Evolutionary conservation across 2,797 vertebrate genomes (phyloP), one percentile per base, ranked within the genome.

Genomic region (Numenius phaeopus): DNA sequence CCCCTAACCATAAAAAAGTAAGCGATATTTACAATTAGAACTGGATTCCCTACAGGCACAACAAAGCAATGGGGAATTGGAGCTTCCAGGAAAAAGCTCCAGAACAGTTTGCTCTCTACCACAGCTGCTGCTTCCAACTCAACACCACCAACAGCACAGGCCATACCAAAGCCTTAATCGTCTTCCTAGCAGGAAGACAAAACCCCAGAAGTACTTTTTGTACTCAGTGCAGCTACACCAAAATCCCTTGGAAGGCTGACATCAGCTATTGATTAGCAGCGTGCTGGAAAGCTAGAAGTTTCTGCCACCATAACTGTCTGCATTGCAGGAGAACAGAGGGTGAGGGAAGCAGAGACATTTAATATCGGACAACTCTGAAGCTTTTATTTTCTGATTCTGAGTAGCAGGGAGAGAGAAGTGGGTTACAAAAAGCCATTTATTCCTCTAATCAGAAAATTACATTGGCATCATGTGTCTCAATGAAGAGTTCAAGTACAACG

Each of bases 11-110:
- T 20, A 50, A 40, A 73, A 75, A 71, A 2, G 4, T 40, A 65
- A 95, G 76, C 1, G 4, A 34, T 37, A 67, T 61, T 52, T 76
- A 83, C 83, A 50, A 30, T 59, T 70, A 59, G 69, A 64, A 34
- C 34, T 70, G 47, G 10, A 61, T 69, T 69, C 84, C 54, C 65
- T 65, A 78, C 8, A 62, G 78, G 32, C 55, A 93, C 65, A 94
- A 61, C 66, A 92, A 80, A 58, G 46, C 3, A 0, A 92, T 20
- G 5, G 44, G 46, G 75, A 87, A 70, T n/a, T 3, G 0, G 57
- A 61, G 86, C 61, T 92, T 81, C 71, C 76, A 79, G 40, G n/a
- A 72, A 91, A 78, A n/a, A 66, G 42, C 77, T 89, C 61, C 72
- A 82, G 39, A 72, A 78, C 80, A 4, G 19, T 10, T 77, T 77